These are phyloP conservation scores for Melanostoma mellinum DNA, from an alignment of 2,888 invertebrate genomes.

Conservation along the genomic window DNA sequence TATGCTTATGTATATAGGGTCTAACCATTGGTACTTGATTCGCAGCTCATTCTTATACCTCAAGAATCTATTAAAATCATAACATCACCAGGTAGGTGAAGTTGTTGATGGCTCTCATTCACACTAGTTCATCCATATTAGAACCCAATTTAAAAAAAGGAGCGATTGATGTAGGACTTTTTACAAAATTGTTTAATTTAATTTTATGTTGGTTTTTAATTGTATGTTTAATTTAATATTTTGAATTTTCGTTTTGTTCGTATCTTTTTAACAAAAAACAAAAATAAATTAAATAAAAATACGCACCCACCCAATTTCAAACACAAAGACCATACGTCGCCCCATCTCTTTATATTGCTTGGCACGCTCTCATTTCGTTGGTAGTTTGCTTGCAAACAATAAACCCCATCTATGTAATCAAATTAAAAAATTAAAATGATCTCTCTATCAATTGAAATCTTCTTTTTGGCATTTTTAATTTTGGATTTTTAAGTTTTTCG, in stretches of 20 bases:
- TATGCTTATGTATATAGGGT: no score
- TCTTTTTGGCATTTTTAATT: slow-evolving; percentile 20
- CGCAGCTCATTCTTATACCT: no score
- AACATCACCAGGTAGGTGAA: no score
- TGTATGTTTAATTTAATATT: slow-evolving; percentile 23
- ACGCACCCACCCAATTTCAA: slow-evolving; percentile 48
- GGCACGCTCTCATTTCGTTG: slow-evolving; percentile 68
- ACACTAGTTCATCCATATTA: no score
- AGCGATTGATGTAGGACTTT: background rate
- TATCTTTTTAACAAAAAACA: background rate
- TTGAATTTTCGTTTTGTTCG: slow-evolving; percentile 12
- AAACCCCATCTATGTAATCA: slow-evolving; percentile 29
- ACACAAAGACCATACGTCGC: slow-evolving; percentile 65
- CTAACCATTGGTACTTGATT: no score
- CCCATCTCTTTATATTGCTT: slow-evolving; percentile 65
- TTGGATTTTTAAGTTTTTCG: slow-evolving; percentile 41
- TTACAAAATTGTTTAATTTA: background rate
- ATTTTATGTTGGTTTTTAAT: slow-evolving; percentile 15
- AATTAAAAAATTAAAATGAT: slow-evolving; percentile 19
- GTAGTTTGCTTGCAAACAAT: slow-evolving; percentile 65
- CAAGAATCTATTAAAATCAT: no score
- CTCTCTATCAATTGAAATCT: slow-evolving; percentile 40
- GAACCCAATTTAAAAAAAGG: no score
- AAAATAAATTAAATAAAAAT: slow-evolving; percentile 11
- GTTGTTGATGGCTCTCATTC: no score